phyloP scores from a whole-genome alignment of 2,797 vertebrate species.

The Onychomys torridus region DNA sequence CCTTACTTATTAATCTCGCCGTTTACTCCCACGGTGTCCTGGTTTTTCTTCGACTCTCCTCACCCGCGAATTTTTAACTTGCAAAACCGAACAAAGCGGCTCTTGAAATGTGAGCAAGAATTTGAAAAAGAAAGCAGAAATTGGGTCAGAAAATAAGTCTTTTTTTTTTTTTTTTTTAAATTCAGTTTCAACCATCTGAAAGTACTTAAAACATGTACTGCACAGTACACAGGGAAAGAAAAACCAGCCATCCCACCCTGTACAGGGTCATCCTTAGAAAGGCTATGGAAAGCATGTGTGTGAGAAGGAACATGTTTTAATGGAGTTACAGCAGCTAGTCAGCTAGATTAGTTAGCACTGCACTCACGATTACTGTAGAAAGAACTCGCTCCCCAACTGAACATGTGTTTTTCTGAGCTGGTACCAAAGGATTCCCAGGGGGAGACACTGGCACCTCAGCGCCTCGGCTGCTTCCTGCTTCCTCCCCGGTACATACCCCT shows the following conservation, averaged over 20 bases:
- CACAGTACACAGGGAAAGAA: background rate
- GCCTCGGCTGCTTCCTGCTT: background rate
- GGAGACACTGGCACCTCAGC: background rate
- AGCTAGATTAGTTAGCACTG: background rate
- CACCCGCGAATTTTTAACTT: background rate
- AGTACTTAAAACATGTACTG: background rate
- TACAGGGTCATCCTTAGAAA: background rate
- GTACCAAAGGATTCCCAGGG: background rate
- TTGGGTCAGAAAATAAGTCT: background rate
- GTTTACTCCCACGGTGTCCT: background rate
- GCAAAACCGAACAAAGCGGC: conserved; percentile 24
- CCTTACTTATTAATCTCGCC: background rate
- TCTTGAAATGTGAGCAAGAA: conserved; percentile 22
- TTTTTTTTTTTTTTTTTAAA: background rate
- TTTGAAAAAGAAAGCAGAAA: conserved; percentile 4
- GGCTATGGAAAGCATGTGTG: background rate
- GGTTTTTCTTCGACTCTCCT: conserved; percentile 8
- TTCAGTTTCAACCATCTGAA: background rate
- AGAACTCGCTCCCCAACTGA: background rate
- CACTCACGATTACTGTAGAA: background rate
- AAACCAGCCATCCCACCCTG: background rate
- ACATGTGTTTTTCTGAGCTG: background rate
- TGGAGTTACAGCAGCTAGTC: background rate
- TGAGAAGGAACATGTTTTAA: background rate
- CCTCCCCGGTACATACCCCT: background rate